Conservation (phyloP, 2,888 invertebrate genomes). For the Calameuta pallipes region DNA sequence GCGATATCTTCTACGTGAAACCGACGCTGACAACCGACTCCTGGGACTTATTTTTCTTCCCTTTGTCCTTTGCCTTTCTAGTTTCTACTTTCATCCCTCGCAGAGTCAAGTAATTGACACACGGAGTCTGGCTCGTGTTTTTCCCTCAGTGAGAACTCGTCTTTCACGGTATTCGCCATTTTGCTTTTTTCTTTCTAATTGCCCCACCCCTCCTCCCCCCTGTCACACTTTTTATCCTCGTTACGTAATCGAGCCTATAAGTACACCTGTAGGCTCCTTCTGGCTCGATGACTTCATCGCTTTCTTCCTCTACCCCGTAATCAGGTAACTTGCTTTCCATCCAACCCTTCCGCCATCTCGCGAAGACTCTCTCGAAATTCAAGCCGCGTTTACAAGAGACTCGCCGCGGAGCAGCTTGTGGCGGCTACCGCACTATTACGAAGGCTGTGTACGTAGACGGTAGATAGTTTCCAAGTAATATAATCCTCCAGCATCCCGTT, state of each 20-base stretch:
- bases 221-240: not conserved
- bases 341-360: not conserved
- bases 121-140: not conserved
- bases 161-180: not conserved
- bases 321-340: too few relatives aligned
- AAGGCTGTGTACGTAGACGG: not conserved
- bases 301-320: too few relatives aligned
- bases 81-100: not conserved
- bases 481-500: constrained; percentile 34
- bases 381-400: too few relatives aligned
- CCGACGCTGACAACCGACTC: not conserved
- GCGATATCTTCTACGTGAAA: not conserved
- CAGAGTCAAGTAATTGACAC: not conserved
- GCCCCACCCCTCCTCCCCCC: not conserved
- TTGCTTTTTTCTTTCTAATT: not conserved
- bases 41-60: not conserved
- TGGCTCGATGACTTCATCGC: too few relatives aligned
- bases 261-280: not conserved
- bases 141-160: not conserved
- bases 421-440: constrained; percentile 32
- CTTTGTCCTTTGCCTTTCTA: not conserved
- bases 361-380: too few relatives aligned
- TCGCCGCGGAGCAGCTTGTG: too few relatives aligned
- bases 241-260: not conserved
- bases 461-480: constrained; percentile 53